A percentile compares a stretch with the other conserved stretches of the same genome.
Conservation (phyloP, 2,797 vertebrate species). For the Peromyscus eremicus region DNA sequence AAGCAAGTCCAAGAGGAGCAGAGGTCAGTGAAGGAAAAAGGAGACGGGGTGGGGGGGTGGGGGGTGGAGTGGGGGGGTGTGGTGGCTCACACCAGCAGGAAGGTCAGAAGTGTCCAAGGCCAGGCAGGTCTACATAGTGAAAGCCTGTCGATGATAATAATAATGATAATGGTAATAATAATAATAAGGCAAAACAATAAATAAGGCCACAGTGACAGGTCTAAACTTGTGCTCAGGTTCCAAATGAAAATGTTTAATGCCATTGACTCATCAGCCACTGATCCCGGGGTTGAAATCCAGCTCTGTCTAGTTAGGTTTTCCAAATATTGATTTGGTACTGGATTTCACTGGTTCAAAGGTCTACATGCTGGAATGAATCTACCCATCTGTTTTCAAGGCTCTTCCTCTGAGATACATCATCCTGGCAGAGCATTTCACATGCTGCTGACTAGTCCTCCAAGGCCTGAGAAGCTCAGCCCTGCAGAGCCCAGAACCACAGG, state of each 20-base stretch:
- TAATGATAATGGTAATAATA: neutral
- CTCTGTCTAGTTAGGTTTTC: neutral
- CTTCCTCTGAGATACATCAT: neutral
- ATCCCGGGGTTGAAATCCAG: neutral
- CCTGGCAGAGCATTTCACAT: fast-evolving
- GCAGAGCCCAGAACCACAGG: neutral
- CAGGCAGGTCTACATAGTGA: neutral
- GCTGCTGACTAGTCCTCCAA: neutral
- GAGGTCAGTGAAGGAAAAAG: neutral
- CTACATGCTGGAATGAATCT: neutral
- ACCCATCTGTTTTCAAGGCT: neutral
- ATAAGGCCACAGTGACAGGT: neutral
- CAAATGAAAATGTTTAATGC: neutral
- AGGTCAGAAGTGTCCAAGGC: neutral
- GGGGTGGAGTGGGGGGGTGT: too few species aligned
- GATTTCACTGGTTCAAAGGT: neutral
- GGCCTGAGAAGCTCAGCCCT: neutral
- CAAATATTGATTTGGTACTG: conserved; percentile 53
- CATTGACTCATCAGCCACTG: neutral
- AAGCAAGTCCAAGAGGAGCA: neutral
- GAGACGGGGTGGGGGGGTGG: too few species aligned
- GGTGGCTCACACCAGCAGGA: too few species aligned
- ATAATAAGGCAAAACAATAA: neutral
- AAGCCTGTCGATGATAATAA: neutral
- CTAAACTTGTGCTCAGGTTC: neutral